Base-by-base conservation (phyloP, 64 coral and sea anemone species). In the Acropora tenuis region DNA sequence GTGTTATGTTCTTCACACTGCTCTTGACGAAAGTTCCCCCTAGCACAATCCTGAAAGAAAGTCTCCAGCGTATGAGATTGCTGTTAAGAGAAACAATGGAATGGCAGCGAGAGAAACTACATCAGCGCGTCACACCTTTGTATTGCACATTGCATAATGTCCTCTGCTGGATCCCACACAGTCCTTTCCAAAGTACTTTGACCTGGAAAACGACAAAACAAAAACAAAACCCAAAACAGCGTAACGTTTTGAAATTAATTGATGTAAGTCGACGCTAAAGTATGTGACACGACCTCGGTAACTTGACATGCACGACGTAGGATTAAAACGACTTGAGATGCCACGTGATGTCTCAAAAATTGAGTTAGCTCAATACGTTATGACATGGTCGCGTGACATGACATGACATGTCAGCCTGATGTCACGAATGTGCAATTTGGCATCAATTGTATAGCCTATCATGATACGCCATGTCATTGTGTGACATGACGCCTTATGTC, bases 181-280 rank as follows among this genome's bases (percentile, higher is more conserved):
- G 0, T 43, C 8, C 50, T 93, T 80, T 66, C 91, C 91, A 15
- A 52, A 78, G 69, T 72, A 93, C 68, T 93, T 53, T n/a, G 91
- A 76, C 65, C 91, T 93, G 15, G 7, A 76, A 44, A 16, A 71
- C 68, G 19, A 93, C 49, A 15, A 67, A 71, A 30, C 3, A 41
- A 41, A 12, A 45, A 10, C 12, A 55, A 55, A 55, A 55, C 10
- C 52, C 52, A 55, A 55, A 5, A 55, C 5, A 55, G 10, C 52
- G 10, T 55, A 55, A 55, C 10, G 10, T 7, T 10, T 55, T 5
- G 52, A 5, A 55, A 63, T 11, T 13, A 7, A 63, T 63, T 13
- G 6, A 63, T 10, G 10, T 55, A 30, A 30, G 30, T 30, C 30
- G 30, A 30, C 30, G 30, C 30, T 30, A 30, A 30, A 30, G 30